Evolutionary conservation across 1,140 invertebrate species (phyloP), one percentile per base, ranked within the genome.

Genomic region (Galleria mellonella): DNA sequence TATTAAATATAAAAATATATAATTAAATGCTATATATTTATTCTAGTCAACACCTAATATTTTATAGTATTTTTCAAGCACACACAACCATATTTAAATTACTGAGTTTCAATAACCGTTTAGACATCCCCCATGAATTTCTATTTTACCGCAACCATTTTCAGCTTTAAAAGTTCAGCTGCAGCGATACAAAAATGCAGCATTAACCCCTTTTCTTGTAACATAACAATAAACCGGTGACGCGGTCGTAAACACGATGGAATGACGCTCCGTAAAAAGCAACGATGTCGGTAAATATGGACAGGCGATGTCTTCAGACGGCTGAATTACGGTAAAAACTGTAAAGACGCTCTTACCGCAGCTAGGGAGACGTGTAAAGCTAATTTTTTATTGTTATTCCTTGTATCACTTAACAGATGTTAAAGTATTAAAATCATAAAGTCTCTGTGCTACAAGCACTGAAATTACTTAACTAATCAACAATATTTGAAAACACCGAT

Each of bases 241-340:
- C 64, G 51, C 23, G 43, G 36, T 71, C 71, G 63, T 83, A 84
- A 84, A 83, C 68, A 77, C 62, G 53, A 39, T 46, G 44, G 32
- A 69, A 82, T 58, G 65, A 72, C 53, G 51, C 59, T 72, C 29
- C 62, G 64, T 84, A 82, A 84, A 84, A 84, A 73, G 64, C 56
- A 73, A 84, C 66, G 76, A 72, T 45, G 58, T 42, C 68, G 48
- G 72, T 83, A 83, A 83, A 83, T 71, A 76, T 67, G 65, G 75
- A 76, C 77, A 79, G 63, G 64, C 71, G 52, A 83, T 75, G 76
- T 72, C 61, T 66, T 56, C 56, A 43, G 44, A 14, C 8, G 17
- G 9, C 33, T 15, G 12, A 14, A n/a, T 50, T 56, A 49, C 46
- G 48, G 42, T 42, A 54, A 59, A 52, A 60, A 43, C 14, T 43